Evolutionary conservation across 2,797 vertebrate species (phyloP).

Genomic region (Lacerta bilineata): DNA sequence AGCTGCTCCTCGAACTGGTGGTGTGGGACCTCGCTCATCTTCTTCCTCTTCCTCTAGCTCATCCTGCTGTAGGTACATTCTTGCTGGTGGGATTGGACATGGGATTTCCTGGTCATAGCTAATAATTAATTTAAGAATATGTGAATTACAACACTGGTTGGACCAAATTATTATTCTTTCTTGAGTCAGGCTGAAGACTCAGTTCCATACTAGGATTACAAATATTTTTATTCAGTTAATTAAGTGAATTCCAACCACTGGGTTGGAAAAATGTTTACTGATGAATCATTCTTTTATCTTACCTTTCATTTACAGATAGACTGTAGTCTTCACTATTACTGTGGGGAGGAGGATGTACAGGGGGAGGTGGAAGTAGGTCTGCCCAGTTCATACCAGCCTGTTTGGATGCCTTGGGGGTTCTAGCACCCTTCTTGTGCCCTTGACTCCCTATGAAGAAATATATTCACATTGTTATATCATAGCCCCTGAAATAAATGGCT

Average conservation of each 20-base stretch:
- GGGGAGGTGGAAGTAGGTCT: slow-evolving; percentile 95
- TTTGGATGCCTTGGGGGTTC: slow-evolving; percentile 93
- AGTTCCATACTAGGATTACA: slow-evolving; percentile 31
- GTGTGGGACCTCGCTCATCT: slow-evolving; percentile 94
- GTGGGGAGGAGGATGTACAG: slow-evolving; percentile 92
- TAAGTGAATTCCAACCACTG: slow-evolving; percentile 4
- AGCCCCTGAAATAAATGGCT: slow-evolving; percentile 15
- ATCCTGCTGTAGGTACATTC: slow-evolving; percentile 97
- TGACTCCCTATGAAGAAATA: slow-evolving; percentile 90
- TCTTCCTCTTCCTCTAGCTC: slow-evolving; percentile 94
- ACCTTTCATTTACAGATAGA: slow-evolving; percentile 92
- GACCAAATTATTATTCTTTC: neutral
- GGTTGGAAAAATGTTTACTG: slow-evolving; percentile 77
- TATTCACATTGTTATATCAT: slow-evolving; percentile 2
- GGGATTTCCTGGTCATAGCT: slow-evolving; percentile 95
- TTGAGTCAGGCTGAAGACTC: neutral
- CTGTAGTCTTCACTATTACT: slow-evolving; percentile 90
- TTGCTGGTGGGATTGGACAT: slow-evolving; percentile 91
- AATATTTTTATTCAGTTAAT: slow-evolving; percentile 21
- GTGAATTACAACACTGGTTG: slow-evolving; percentile 36
- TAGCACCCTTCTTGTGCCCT: slow-evolving; percentile 94
- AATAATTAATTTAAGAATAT: slow-evolving; percentile 70
- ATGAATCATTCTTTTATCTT: slow-evolving; percentile 46
- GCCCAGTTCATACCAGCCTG: slow-evolving; percentile 98
- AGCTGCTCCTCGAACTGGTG: slow-evolving; percentile 93